These are phyloP conservation scores for Acanthochromis polyacanthus DNA, from an alignment of 2,113 vertebrate genomes.

Conservation along the genomic window DNA sequence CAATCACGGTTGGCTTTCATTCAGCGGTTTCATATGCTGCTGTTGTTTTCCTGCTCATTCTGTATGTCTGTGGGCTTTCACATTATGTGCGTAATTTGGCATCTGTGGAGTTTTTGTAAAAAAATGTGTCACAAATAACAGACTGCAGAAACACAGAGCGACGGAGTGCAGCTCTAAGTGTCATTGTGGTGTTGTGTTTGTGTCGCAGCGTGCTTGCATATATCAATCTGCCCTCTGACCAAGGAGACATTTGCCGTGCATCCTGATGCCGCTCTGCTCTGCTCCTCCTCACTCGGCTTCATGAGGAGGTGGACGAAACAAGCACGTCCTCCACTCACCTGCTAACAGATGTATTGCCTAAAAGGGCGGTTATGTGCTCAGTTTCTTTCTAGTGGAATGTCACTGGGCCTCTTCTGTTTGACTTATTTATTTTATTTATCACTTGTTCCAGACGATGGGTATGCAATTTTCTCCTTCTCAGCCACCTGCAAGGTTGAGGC, in stretches of 20 bases:
- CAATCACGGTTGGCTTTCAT: slow-evolving; percentile 5
- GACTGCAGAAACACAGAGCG: not conserved
- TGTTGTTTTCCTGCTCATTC: not conserved
- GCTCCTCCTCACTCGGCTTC: slow-evolving; percentile 26
- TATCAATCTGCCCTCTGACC: slow-evolving; percentile 61
- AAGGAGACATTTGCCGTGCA: slow-evolving; percentile 53
- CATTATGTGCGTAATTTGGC: slow-evolving; percentile 20
- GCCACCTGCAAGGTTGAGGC: slow-evolving; percentile 55
- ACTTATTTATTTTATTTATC: slow-evolving; percentile 37
- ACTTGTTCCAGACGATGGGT: slow-evolving; percentile 37
- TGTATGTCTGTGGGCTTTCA: not conserved
- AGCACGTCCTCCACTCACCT: slow-evolving; percentile 48
- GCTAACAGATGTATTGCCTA: slow-evolving; percentile 43
- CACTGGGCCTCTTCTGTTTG: slow-evolving; percentile 15
- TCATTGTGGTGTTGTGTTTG: slow-evolving; percentile 5
- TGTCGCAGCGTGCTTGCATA: not conserved
- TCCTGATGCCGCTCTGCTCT: slow-evolving; percentile 40
- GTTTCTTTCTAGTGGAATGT: slow-evolving; percentile 37
- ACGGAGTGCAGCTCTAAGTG: not conserved
- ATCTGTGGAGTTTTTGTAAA: not conserved
- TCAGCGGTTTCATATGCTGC: not conserved
- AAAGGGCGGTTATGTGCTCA: slow-evolving; percentile 13
- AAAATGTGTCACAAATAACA: slow-evolving; percentile 19
- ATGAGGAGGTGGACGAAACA: slow-evolving; percentile 38
- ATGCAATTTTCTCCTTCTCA: slow-evolving; percentile 58